A percentile compares a stretch with the other conserved stretches of the same genome.
phyloP scores from a whole-genome alignment of 2,797 vertebrate genomes.

The Poeciliopsis presidionis region DNA sequence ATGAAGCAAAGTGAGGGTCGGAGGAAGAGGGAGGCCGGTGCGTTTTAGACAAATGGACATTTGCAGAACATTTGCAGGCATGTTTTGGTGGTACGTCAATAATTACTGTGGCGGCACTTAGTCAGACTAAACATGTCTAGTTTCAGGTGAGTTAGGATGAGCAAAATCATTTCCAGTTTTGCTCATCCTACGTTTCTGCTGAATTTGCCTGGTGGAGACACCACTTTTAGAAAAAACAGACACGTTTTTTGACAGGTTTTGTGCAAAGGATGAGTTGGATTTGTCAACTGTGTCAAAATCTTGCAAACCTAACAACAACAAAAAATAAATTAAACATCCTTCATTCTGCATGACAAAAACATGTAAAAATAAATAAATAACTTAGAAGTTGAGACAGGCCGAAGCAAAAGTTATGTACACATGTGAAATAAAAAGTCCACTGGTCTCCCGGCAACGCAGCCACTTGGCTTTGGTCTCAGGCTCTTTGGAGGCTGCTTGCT shows the following conservation, averaged over 20 bases:
- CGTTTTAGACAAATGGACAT: slow-evolving; percentile 3
- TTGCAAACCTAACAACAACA: background rate
- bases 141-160: too few relatives aligned
- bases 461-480: slow-evolving; percentile 55
- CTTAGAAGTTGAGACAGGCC: slow-evolving; percentile 61
- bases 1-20: slow-evolving; percentile 3
- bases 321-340: slow-evolving; percentile 28
- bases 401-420: slow-evolving; percentile 63
- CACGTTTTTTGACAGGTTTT: too few relatives aligned
- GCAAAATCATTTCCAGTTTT: too few relatives aligned
- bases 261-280: too few relatives aligned
- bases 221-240: too few relatives aligned
- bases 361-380: slow-evolving; percentile 84
- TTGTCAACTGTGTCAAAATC: too few relatives aligned
- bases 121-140: too few relatives aligned
- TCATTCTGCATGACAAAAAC: slow-evolving; percentile 60
- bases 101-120: too few relatives aligned
- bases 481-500: slow-evolving; percentile 40
- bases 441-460: slow-evolving; percentile 19
- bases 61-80: background rate
- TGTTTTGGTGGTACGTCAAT: background rate
- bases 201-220: too few relatives aligned
- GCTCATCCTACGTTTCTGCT: too few relatives aligned
- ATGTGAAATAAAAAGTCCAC: slow-evolving; percentile 42
- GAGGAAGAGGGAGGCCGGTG: background rate